Conservation (phyloP, 2,797 vertebrate genomes). For the Xenops minutus region DNA sequence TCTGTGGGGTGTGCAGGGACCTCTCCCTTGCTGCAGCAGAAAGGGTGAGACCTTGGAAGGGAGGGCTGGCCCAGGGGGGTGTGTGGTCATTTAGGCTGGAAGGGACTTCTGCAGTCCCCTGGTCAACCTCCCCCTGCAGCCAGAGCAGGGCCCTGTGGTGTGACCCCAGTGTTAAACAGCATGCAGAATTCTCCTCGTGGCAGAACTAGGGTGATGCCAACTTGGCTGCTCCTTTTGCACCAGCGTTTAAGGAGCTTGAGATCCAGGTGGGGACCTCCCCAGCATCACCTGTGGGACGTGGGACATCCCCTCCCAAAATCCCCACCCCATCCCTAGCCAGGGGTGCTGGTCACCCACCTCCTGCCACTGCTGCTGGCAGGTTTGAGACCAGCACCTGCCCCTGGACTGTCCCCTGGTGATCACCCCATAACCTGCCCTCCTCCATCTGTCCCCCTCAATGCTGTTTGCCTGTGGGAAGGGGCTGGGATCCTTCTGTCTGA, state of each 20-base stretch:
- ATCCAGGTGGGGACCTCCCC: background rate
- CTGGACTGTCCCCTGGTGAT: background rate
- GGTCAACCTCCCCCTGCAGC: fast-evolving
- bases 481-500: background rate
- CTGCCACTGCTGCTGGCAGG: background rate
- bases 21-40: background rate
- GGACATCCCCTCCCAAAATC: background rate
- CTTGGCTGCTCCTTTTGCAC: background rate
- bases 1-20: background rate
- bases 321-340: background rate
- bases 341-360: background rate
- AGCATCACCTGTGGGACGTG: background rate
- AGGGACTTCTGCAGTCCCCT: background rate
- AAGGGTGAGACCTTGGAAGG: background rate
- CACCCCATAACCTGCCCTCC: fast-evolving
- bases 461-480: background rate
- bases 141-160: background rate
- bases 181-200: background rate
- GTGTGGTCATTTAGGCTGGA: background rate
- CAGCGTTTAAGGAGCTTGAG: background rate
- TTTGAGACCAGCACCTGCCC: background rate
- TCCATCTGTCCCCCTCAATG: background rate
- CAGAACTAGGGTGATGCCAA: background rate
- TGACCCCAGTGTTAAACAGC: background rate
- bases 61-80: background rate